A percentile compares a stretch with the other conserved stretches of the same genome.
These are phyloP conservation scores for Mus spicilegus DNA, from an alignment of 2,113 vertebrate genomes.

Conservation along the genomic window DNA sequence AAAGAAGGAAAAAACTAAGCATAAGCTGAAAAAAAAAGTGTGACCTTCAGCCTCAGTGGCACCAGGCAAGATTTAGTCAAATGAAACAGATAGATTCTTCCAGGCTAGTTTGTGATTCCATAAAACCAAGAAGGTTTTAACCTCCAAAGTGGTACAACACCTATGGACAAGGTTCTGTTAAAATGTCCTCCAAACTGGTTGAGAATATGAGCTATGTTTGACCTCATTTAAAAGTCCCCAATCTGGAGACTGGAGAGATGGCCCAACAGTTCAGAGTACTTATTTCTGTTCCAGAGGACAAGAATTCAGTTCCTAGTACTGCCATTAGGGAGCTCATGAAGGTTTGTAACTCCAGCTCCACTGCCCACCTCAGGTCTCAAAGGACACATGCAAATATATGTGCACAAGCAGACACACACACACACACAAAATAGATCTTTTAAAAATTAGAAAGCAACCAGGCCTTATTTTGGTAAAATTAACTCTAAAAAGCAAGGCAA, in stretches of 20 bases:
- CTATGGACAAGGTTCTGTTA: neutral
- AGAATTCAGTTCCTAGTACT: neutral
- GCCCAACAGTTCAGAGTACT: neutral
- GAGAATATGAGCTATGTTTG: neutral
- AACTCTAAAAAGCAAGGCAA: neutral
- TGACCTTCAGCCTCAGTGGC: neutral
- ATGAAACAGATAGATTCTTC: slow-evolving; percentile 16
- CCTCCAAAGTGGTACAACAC: neutral
- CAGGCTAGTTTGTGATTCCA: neutral
- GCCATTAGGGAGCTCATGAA: neutral
- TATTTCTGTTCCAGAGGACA: neutral
- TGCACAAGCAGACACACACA: neutral
- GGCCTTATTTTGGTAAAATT: too few species aligned
- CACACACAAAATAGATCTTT: too few species aligned
- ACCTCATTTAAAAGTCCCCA: neutral
- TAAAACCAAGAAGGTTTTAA: slow-evolving; percentile 17
- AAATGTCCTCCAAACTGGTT: neutral
- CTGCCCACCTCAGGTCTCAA: neutral
- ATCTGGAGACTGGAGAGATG: neutral
- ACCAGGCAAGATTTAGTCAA: neutral
- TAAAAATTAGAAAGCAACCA: neutral
- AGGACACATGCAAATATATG: neutral
- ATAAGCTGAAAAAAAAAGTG: neutral
- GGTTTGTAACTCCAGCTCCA: neutral
- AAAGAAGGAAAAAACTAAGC: neutral